A percentile compares a stretch with the other conserved stretches of the same genome.
Conservation (phyloP, 2,113 vertebrate species). For the Mixornis gularis region DNA sequence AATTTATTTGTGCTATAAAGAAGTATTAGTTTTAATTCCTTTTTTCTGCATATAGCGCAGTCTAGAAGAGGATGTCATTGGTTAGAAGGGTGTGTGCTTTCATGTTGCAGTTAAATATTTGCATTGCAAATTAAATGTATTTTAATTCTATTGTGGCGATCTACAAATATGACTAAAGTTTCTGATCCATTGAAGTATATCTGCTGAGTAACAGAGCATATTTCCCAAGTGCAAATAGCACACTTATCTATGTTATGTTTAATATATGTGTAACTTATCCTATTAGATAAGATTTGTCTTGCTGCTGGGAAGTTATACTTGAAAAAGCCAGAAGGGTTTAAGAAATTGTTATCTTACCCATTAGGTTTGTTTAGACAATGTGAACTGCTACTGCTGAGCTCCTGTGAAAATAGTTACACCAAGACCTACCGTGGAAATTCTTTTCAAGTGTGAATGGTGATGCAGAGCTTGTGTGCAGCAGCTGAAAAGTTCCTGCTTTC, state of each 20-base stretch:
- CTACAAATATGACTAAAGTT: not conserved
- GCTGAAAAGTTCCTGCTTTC: not conserved
- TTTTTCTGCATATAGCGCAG: not conserved
- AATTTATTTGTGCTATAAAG: not conserved
- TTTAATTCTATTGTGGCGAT: not conserved
- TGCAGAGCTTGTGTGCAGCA: not conserved
- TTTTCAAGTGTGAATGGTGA: fast-evolving
- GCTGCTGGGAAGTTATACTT: not conserved
- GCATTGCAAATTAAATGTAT: not conserved
- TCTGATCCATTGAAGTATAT: not conserved
- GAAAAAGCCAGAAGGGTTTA: not conserved
- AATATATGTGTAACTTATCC: not conserved
- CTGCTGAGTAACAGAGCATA: not conserved
- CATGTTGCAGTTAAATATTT: constrained; percentile 8
- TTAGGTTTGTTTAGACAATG: not conserved
- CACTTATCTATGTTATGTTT: not conserved
- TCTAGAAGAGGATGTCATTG: not conserved
- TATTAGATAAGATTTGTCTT: not conserved
- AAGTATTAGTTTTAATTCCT: not conserved
- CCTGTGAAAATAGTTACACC: not conserved
- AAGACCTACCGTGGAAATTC: not conserved
- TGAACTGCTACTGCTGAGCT: not conserved
- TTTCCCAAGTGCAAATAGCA: not conserved
- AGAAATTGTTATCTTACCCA: not conserved
- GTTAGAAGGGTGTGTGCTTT: not conserved